Percentiles rank a stretch among this genome's conserved stretches.
Evolutionary conservation across 2,113 vertebrate species (phyloP).

Genomic region (Scomber colias): DNA sequence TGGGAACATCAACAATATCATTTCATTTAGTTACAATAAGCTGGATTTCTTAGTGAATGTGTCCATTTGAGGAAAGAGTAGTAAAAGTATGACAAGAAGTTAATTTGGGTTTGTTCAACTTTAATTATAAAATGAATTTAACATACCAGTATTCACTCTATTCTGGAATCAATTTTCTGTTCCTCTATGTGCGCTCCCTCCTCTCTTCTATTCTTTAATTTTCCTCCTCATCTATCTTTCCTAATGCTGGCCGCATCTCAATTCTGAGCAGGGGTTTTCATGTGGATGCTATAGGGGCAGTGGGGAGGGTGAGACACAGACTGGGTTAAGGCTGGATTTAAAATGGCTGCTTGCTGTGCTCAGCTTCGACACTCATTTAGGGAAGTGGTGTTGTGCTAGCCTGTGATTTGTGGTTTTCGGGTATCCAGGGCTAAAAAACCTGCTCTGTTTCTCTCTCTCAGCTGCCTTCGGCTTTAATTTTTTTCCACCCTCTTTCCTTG

Average conservation of each 20-base stretch:
- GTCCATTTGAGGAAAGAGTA: background rate
- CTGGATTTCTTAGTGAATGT: slow-evolving; percentile 14
- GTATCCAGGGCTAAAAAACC: slow-evolving; percentile 41
- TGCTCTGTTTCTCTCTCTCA: slow-evolving; percentile 9
- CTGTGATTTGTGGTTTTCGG: slow-evolving; percentile 70
- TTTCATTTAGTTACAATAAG: slow-evolving; percentile 1
- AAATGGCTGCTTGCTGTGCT: slow-evolving; percentile 70
- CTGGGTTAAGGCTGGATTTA: slow-evolving; percentile 74
- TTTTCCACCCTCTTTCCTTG: slow-evolving; percentile 4
- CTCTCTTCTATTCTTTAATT: slow-evolving; percentile 53
- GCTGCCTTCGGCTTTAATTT: slow-evolving; percentile 21
- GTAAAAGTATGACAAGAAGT: background rate
- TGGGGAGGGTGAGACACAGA: slow-evolving; percentile 49
- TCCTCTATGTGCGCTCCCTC: slow-evolving; percentile 40
- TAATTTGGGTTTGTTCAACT: slow-evolving; percentile 12
- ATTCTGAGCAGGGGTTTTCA: slow-evolving; percentile 52
- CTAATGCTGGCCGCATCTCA: slow-evolving; percentile 64
- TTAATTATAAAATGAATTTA: slow-evolving; percentile 63
- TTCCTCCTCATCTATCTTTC: slow-evolving; percentile 59
- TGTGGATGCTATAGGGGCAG: slow-evolving; percentile 52
- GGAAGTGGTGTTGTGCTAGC: slow-evolving; percentile 65
- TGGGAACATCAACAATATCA: slow-evolving; percentile 14
- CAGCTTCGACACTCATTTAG: slow-evolving; percentile 59
- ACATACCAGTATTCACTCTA: slow-evolving; percentile 39
- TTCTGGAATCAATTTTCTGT: slow-evolving; percentile 55